Percentiles rank a stretch among this genome's conserved stretches.
Evolutionary conservation across 2,888 invertebrate species (phyloP).

Genomic region (Adela reaumurella): DNA sequence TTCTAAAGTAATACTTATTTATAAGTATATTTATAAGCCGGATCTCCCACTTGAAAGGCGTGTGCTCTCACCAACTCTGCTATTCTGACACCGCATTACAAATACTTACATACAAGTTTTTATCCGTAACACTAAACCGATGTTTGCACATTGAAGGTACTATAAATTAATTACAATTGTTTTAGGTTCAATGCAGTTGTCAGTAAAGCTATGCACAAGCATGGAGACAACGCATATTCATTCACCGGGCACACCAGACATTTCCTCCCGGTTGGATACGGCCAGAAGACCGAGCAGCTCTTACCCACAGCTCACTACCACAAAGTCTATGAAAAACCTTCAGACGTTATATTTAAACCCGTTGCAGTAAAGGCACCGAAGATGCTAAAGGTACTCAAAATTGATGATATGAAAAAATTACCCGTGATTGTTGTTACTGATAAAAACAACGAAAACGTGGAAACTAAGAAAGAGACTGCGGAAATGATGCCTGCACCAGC

Average conservation of each 20-base stretch:
- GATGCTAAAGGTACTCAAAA: background rate
- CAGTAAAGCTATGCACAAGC: conserved; percentile 41
- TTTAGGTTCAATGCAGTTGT: conserved; percentile 57
- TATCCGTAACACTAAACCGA: too few species aligned
- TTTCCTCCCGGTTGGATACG: conserved; percentile 30
- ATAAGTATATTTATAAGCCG: too few species aligned
- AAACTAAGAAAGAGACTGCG: too few species aligned
- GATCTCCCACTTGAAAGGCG: too few species aligned
- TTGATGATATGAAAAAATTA: too few species aligned
- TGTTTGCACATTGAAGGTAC: too few species aligned
- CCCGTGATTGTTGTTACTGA: too few species aligned
- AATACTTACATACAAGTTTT: background rate
- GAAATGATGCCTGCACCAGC: background rate
- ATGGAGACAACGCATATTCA: conserved; percentile 37
- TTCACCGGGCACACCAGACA: conserved; percentile 31
- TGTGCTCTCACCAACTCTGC: too few species aligned
- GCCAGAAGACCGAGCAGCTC: conserved; percentile 38
- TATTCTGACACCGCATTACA: too few species aligned
- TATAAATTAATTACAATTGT: too few species aligned
- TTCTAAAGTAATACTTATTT: too few species aligned
- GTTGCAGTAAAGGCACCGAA: background rate
- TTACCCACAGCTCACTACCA: conserved; percentile 27
- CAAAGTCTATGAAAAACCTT: conserved; percentile 4
- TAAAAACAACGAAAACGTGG: too few species aligned
- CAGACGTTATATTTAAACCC: background rate